Evolutionary conservation across 2,797 vertebrate genomes (phyloP).

Genomic region (Poecile montanus): DNA sequence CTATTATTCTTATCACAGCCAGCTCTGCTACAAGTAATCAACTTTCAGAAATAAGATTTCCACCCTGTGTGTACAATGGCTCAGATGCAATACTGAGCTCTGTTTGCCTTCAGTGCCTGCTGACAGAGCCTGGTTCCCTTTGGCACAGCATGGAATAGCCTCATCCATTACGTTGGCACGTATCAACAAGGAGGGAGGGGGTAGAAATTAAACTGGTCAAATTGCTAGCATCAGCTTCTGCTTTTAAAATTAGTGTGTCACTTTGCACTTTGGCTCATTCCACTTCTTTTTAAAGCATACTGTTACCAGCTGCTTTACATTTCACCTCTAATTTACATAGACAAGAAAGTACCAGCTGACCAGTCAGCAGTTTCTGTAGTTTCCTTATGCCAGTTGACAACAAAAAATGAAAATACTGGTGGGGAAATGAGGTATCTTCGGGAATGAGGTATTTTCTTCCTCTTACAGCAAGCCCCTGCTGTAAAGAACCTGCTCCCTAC

Average conservation of each 20-base stretch:
- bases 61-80: not conserved
- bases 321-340: not conserved
- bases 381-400: not conserved
- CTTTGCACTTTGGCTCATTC: not conserved
- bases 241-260: not conserved
- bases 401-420: not conserved
- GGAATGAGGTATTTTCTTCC: not conserved
- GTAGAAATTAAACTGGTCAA: not conserved
- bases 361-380: not conserved
- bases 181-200: fast-evolving
- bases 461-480: not conserved
- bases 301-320: not conserved
- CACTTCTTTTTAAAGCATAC: not conserved
- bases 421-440: not conserved
- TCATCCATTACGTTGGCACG: fast-evolving
- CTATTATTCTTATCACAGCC: not conserved
- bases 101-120: not conserved
- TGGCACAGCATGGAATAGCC: not conserved
- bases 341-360: not conserved
- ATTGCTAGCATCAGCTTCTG: not conserved
- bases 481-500: not conserved
- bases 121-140: not conserved
- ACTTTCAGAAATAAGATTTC: not conserved
- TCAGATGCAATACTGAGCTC: not conserved
- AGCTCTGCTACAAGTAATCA: not conserved